Conservation (phyloP, 2,888 invertebrate genomes). For the Dastarcus helophoroides region DNA sequence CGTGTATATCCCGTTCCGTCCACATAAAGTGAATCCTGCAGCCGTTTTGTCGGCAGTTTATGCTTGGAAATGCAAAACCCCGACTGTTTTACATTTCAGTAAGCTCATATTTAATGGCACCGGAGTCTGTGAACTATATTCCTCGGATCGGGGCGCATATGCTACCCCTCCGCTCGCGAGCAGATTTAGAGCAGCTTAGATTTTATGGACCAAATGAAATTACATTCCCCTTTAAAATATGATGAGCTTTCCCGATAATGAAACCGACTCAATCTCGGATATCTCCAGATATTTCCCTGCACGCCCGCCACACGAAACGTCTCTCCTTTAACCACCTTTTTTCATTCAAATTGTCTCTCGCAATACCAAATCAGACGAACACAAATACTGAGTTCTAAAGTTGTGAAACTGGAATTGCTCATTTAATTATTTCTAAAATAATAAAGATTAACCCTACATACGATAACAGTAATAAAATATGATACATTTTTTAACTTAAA, state of each 20-base stretch:
- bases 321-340: too few species aligned
- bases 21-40: constrained; percentile 38
- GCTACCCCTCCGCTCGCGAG: constrained; percentile 20
- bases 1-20: constrained; percentile 20
- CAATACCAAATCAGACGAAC: too few species aligned
- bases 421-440: too few species aligned
- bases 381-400: too few species aligned
- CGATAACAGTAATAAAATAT: too few species aligned
- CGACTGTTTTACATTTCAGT: constrained; percentile 42
- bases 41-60: constrained; percentile 41
- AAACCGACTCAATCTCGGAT: constrained; percentile 28
- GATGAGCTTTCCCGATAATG: constrained; percentile 42
- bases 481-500: too few species aligned
- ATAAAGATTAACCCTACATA: too few species aligned
- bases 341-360: too few species aligned
- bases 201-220: constrained; percentile 43
- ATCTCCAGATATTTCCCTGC: too few species aligned
- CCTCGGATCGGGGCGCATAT: constrained; percentile 35
- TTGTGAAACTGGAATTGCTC: too few species aligned
- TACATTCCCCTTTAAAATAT: constrained; percentile 42
- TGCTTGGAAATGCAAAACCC: constrained; percentile 40
- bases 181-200: constrained; percentile 40
- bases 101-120: constrained; percentile 41
- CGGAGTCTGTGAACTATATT: constrained; percentile 37
- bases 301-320: too few species aligned